These are phyloP conservation scores for Pantherophis guttatus DNA, from an alignment of 2,113 vertebrate species.

Conservation along the genomic window DNA sequence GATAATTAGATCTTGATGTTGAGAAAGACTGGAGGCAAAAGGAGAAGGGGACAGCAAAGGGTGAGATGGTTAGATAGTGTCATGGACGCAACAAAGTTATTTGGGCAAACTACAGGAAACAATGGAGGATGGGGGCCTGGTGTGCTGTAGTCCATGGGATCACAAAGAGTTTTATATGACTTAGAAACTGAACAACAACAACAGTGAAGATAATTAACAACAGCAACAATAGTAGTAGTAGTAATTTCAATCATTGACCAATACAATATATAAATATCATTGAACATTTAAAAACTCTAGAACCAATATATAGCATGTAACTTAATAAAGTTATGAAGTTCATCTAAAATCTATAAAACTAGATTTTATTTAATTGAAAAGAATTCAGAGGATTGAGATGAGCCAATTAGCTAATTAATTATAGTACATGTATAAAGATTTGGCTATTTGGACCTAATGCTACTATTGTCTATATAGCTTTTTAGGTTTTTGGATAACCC, in stretches of 20 bases:
- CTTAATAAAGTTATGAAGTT: neutral
- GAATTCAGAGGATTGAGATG: neutral
- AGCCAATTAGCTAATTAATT: neutral
- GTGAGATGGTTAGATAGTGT: neutral
- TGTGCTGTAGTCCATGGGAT: neutral
- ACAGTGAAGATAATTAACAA: neutral
- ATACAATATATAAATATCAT: neutral
- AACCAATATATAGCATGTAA: neutral
- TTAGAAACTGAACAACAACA: neutral
- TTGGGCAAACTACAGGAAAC: neutral
- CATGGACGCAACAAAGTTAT: neutral
- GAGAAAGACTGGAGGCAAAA: neutral
- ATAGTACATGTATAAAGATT: neutral
- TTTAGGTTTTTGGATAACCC: neutral
- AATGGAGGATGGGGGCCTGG: neutral
- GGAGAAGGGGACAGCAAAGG: neutral
- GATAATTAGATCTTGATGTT: neutral
- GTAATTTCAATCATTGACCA: neutral
- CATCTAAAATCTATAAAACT: neutral
- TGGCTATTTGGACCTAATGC: neutral
- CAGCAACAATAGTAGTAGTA: neutral
- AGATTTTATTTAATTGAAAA: neutral
- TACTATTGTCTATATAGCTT: neutral
- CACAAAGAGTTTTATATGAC: neutral
- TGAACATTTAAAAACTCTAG: neutral